Evolutionary conservation across 1,140 invertebrate genomes (phyloP), one percentile per base, ranked within the genome.

Genomic region (Cecropterus lyciades): DNA sequence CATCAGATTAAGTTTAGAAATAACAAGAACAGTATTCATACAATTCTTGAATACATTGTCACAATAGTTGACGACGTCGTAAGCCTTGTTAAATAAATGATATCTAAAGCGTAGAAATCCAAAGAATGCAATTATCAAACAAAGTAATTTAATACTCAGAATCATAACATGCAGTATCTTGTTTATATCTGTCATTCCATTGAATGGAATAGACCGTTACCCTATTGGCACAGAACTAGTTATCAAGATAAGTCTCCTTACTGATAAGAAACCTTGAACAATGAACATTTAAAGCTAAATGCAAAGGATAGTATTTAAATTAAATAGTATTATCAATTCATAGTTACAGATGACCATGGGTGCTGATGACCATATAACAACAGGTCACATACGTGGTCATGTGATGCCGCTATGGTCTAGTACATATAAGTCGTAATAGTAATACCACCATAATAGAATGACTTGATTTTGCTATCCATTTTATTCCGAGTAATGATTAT

Each of bases 141-240:
- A 70, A 64, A 52, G 16, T 5, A 56, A 14, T 45, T 55, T 67
- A 49, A 69, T 59, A 7, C 37, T 24, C 14, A 16, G 48, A 63
- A 52, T 63, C 37, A 40, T 43, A 43, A 43, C 46, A 60, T 13
- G 63, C 49, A 56, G 33, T 72, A 78, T 80, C 73, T 80, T 77
- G 67, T 75, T 70, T 75, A 67, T 43, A 63, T 45, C 46, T 69
- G 63, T 72, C 69, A 56, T 71, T 75, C 67, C 59, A 37, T 11
- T 3, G 10, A 37, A 63, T 69, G 62, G 75, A 77, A 77, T 77
- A 57, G 65, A 55, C 75, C 71, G 70, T 60, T 68, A 72, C 57
- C 69, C 67, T 80, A 80, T 78, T 75, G 72, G 75, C 72, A 78
- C 63, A 73, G 45, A 65, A 62, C 42, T 59, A 59, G 59, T 72